A percentile compares a stretch with the other conserved stretches of the same genome.
Conservation (phyloP, 2,797 vertebrate genomes). For the Oryzias dopingdopingensis region DNA sequence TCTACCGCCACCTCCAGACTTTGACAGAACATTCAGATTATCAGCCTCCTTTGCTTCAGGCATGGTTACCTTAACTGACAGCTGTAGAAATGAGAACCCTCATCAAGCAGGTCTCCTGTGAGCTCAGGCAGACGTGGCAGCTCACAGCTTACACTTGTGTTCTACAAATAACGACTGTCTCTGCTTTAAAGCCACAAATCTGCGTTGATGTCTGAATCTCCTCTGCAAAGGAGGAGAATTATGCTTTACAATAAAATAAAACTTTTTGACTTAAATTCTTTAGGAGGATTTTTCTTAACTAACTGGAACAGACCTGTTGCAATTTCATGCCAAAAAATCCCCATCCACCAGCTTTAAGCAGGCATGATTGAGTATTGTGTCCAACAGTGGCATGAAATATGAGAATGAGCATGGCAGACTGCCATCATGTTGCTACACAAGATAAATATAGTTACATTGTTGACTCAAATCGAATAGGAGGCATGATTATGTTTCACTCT, state of each 20-base stretch:
- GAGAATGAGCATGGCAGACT: no score
- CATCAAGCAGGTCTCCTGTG: conserved; percentile 2
- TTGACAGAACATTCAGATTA: conserved; percentile 7
- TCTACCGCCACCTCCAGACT: conserved; percentile 3
- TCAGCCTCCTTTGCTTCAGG: conserved; percentile 8
- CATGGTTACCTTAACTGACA: conserved; percentile 8
- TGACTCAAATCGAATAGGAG: background rate
- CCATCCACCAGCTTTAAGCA: no score
- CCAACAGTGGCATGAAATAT: no score
- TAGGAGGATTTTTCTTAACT: no score
- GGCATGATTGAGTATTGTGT: no score
- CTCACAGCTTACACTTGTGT: background rate
- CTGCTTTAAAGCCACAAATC: background rate
- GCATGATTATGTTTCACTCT: background rate
- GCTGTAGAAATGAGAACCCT: conserved; percentile 10
- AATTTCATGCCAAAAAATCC: no score
- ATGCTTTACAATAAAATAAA: no score
- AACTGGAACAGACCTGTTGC: no score
- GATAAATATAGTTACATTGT: background rate
- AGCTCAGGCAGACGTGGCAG: conserved; percentile 1
- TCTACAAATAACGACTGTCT: background rate
- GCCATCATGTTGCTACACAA: background rate
- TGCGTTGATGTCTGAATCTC: no score
- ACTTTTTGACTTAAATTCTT: no score
- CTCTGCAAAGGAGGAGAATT: no score